These are phyloP conservation scores for Volucella inanis DNA, from an alignment of 2,888 invertebrate species.

Conservation along the genomic window DNA sequence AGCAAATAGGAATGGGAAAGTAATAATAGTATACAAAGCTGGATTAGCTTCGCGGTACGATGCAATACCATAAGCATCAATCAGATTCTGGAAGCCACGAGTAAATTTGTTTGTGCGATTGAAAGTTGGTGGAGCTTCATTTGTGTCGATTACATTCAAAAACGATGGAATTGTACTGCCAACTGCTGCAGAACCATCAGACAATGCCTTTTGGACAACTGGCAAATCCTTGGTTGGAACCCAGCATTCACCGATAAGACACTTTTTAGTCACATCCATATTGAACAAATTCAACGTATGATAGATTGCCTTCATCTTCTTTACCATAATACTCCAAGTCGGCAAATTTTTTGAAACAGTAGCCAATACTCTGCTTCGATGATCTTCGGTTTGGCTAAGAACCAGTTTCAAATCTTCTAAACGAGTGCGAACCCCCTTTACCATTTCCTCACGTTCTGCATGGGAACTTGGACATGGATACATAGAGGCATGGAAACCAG, in stretches of 20 bases:
- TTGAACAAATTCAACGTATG: constrained; percentile 97
- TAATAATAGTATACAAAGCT: constrained; percentile 92
- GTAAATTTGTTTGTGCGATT: constrained; percentile 92
- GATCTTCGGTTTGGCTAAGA: constrained; percentile 92
- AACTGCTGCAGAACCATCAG: constrained; percentile 92
- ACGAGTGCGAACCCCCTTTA: constrained; percentile 92
- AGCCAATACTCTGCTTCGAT: constrained; percentile 92
- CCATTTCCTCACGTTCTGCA: constrained; percentile 92
- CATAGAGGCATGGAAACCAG: constrained; percentile 93
- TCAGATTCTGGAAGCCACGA: constrained; percentile 93
- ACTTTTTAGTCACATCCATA: constrained; percentile 95
- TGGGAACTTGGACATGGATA: constrained; percentile 94
- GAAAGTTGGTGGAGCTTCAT: constrained; percentile 94
- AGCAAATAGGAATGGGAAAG: constrained; percentile 96
- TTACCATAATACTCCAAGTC: constrained; percentile 92
- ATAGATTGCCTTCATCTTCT: constrained; percentile 96
- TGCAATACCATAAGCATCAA: constrained; percentile 95
- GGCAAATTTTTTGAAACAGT: constrained; percentile 93
- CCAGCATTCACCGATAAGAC: constrained; percentile 96
- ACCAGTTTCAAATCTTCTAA: constrained; percentile 92
- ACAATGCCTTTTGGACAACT: constrained; percentile 90
- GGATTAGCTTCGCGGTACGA: constrained; percentile 95
- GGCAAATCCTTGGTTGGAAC: constrained; percentile 90
- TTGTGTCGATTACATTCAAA: constrained; percentile 93
- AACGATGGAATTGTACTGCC: constrained; percentile 97